These are phyloP conservation scores for Hydrochoerus hydrochaeris DNA, from an alignment of 2,113 vertebrate genomes.

Conservation along the genomic window DNA sequence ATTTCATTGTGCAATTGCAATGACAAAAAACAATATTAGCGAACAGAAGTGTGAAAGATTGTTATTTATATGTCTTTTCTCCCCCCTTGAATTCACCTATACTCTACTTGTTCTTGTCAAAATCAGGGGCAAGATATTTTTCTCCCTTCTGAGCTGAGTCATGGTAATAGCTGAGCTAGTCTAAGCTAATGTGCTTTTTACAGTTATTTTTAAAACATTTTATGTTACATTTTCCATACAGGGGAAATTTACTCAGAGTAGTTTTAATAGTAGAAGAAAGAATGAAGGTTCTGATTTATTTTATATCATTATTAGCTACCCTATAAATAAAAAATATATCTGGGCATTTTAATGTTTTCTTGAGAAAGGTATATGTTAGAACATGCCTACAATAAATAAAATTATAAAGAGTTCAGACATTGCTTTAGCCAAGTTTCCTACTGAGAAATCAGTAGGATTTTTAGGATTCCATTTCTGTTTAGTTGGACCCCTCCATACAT, in stretches of 20 bases:
- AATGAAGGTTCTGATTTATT: conserved; percentile 35
- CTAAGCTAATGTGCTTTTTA: conserved; percentile 40
- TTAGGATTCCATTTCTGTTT: conserved; percentile 8
- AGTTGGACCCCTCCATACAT: neutral
- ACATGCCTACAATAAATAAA: neutral
- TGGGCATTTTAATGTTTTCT: neutral
- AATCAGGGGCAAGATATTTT: conserved; percentile 69
- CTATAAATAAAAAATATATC: neutral
- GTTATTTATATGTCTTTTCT: conserved; percentile 81
- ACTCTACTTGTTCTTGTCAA: conserved; percentile 62
- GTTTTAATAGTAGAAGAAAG: neutral
- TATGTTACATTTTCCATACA: conserved; percentile 33
- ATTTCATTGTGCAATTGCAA: conserved; percentile 88
- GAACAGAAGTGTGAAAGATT: conserved; percentile 83
- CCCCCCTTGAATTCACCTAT: conserved; percentile 56
- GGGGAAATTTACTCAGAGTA: conserved; percentile 56
- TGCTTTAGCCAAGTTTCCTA: neutral
- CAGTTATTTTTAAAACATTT: neutral
- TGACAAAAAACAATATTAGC: conserved; percentile 88
- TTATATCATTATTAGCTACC: neutral
- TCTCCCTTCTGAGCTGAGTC: neutral
- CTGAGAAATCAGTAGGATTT: neutral
- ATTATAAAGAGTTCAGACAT: neutral
- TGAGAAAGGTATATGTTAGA: neutral
- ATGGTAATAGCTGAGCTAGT: neutral